Base-by-base conservation (phyloP, 2,797 vertebrate genomes). In the Pseudochromis fuscus region DNA sequence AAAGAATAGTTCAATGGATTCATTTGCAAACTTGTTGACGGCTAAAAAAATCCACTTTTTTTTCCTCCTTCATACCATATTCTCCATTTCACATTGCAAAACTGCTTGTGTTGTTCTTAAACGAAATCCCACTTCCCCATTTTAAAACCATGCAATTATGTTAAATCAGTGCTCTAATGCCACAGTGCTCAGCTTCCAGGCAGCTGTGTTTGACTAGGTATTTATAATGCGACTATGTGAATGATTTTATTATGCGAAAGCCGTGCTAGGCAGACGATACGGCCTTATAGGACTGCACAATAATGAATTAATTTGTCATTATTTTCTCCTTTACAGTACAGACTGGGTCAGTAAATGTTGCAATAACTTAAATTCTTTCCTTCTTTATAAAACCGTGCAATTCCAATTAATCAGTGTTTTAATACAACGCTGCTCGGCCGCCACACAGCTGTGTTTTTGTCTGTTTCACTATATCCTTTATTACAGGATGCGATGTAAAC, bases 401-500 rank as follows among this genome's bases (percentile, higher is more conserved):
- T 79, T 55, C 70, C 21, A 81, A 84, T 80, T 75, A 84, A 84
- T 81, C 56, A 72, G 23, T 57, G 68, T 68, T 83, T 69, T 71
- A 72, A 80, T 71, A 63, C 27, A 28, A 37, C 13, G 5, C 50
- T 44, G 45, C 63, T 66, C 78, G 61, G 27, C 35, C 62, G 69
- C 77, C 79, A 65, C 23, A 65, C 77, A 76, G 74, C 81, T 81
- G 84, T 85, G 83, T 85, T 84, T 85, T 84, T 82, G 56, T 50
- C 58, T 31, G 27, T 81, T 81, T 58, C 62, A 66, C 75, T 60
- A 55, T 79, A 59, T 72, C 53, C 57, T 74, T 82, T 76, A 84
- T 88, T 86, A 89, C 72, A 78, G 85, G 82, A 65, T 80, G 38
- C 31, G 59, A 80, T 83, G 75, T 79, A 61, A 84, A 83, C 64